phyloP scores from a whole-genome alignment of 2,888 invertebrate genomes.

The Palloptera scutellata region DNA sequence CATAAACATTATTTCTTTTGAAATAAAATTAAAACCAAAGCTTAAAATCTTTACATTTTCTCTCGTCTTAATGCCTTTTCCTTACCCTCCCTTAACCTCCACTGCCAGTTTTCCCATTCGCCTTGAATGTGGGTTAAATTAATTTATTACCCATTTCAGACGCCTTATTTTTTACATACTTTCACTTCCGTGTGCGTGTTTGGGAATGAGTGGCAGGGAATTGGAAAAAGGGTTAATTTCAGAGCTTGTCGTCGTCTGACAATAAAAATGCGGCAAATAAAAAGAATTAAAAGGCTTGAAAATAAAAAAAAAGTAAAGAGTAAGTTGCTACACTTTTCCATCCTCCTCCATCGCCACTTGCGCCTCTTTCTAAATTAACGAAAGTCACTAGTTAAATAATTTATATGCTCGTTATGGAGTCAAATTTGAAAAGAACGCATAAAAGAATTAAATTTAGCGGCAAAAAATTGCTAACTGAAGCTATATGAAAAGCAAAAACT shows the following conservation, averaged over 20 bases:
- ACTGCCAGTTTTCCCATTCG: background rate
- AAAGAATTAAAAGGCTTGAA: background rate
- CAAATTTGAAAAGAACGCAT: slow-evolving; percentile 9
- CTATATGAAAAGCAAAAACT: background rate
- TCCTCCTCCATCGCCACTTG: background rate
- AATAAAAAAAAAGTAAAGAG: slow-evolving; percentile 18
- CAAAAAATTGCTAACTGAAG: background rate
- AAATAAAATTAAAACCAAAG: no score
- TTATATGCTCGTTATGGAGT: background rate
- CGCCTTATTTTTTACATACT: background rate
- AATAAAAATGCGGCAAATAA: slow-evolving; percentile 20
- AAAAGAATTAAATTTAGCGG: slow-evolving; percentile 16
- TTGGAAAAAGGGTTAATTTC: slow-evolving; percentile 17
- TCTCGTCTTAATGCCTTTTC: background rate
- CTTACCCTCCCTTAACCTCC: no score
- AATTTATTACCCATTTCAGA: slow-evolving; percentile 24
- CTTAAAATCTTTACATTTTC: background rate
- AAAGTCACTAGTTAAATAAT: slow-evolving; percentile 15
- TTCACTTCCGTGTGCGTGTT: no score
- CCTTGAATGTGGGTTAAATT: slow-evolving; percentile 18
- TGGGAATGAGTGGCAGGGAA: no score
- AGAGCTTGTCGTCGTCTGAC: slow-evolving; percentile 6
- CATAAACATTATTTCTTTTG: no score
- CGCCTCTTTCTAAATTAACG: slow-evolving; percentile 17
- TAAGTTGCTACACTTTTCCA: background rate